These are phyloP conservation scores for Amyelois transitella DNA, from an alignment of 1,140 invertebrate genomes.

Conservation along the genomic window DNA sequence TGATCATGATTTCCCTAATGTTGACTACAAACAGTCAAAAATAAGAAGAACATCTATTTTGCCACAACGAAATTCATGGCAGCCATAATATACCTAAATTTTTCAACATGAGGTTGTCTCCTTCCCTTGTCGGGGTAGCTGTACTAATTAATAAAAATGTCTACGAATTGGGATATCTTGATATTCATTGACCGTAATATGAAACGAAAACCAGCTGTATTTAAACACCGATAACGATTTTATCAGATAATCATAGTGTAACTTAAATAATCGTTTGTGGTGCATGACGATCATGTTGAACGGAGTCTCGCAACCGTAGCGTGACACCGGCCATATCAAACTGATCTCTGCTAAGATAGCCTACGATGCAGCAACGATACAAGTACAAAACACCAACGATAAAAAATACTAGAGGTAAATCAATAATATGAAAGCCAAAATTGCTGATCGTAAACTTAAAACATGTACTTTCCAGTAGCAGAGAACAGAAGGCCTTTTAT, in stretches of 20 bases:
- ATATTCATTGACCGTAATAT: neutral
- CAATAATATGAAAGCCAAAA: too few species aligned
- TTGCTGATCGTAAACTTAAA: too few species aligned
- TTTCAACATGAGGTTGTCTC: too few species aligned
- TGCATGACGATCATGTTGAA: neutral
- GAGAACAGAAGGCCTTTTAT: too few species aligned
- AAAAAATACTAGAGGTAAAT: neutral
- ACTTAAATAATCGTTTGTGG: neutral
- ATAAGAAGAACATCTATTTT: too few species aligned
- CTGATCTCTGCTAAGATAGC: constrained; percentile 10
- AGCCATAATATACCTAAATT: too few species aligned
- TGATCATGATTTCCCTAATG: too few species aligned
- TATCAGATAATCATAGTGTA: neutral
- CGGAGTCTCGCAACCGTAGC: constrained; percentile 4
- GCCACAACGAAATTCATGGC: too few species aligned
- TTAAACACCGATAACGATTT: neutral
- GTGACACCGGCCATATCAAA: neutral
- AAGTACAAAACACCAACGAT: neutral
- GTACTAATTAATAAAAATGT: neutral
- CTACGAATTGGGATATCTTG: neutral
- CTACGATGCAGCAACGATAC: neutral
- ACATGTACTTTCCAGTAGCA: too few species aligned
- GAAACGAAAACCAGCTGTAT: neutral
- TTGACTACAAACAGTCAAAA: too few species aligned
- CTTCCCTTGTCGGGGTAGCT: too few species aligned